Base-by-base conservation (phyloP, 2,797 vertebrate species). In the Cyclura pinguis region DNA sequence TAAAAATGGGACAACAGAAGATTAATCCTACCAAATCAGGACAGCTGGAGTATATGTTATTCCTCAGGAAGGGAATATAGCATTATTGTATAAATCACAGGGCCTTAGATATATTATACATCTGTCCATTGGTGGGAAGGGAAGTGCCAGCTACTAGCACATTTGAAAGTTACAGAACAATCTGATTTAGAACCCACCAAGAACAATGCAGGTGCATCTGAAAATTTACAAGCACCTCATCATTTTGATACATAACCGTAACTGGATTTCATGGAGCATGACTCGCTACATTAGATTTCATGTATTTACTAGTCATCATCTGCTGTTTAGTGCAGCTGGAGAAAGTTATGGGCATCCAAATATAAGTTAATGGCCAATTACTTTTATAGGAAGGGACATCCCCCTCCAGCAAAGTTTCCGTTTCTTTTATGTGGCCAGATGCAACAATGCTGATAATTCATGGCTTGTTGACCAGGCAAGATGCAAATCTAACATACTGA, bases 341-440 rank as follows among this genome's bases (percentile, higher is more conserved):
- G 89, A 73, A 92, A 92, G 7, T 83, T 67, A 73, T 32, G 16
- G 86, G 18, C 73, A 89, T 55, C 50, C n/a, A 89, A 90, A 87
- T 52, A 32, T 35, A 50, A 38, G 27, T n/a, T 69, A 84, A 3
- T 32, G 9, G 84, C 2, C 0, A 0, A 87, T 64, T 7, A 32
- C 0, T 38, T 92, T 47, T 90, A 84, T 7, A 78, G 82, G 85
- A 89, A 81, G 3, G 4, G 86, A 52, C 20, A 0, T 84, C 29
- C 38, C 8, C 73, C 62, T 74, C 76, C 91, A 76, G 55, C 24
- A 85, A 81, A 88, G 32, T 74, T 91, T 73, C 32, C 74, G 24
- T 76, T 89, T 84, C 38, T 83, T 69, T 94, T 62, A 9, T 10
- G 82, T 74, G 32, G 24, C 57, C 91, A 93, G 42, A 93, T 50